phyloP scores from a whole-genome alignment of 1,140 invertebrate species.

The Anastatus disparis region DNA sequence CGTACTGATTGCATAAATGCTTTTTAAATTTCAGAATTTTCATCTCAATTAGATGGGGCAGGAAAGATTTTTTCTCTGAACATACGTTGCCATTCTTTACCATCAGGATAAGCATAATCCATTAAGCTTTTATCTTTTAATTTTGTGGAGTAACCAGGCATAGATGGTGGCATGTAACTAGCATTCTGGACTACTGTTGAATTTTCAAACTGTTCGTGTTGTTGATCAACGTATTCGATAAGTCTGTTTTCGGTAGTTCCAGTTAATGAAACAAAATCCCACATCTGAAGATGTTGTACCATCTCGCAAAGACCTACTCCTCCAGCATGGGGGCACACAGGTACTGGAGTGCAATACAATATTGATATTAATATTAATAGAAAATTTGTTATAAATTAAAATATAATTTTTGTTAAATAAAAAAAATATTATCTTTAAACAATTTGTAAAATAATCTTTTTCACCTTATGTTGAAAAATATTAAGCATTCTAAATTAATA shows the following conservation, averaged over 20 bases:
- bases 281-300: constrained; percentile 91
- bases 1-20: too few relatives aligned
- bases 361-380: too few relatives aligned
- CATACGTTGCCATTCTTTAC: constrained; percentile 79
- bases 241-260: constrained; percentile 77
- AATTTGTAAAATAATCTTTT: too few relatives aligned
- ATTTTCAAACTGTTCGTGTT: constrained; percentile 86
- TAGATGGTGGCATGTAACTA: constrained; percentile 77
- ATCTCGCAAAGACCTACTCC: constrained; percentile 93
- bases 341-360: constrained; percentile 77
- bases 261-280: constrained; percentile 84
- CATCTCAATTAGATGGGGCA: neutral
- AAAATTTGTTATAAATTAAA: neutral
- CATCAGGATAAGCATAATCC: constrained; percentile 80
- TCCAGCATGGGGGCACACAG: constrained; percentile 92
- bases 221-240: constrained; percentile 89
- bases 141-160: constrained; percentile 82
- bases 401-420: neutral
- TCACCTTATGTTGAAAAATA: too few relatives aligned
- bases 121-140: constrained; percentile 75
- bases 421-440: neutral
- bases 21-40: constrained; percentile 12
- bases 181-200: constrained; percentile 78
- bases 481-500: too few relatives aligned
- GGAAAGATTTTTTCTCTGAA: constrained; percentile 66